Evolutionary conservation across 1,140 invertebrate genomes (phyloP).

Genomic region (Psilanteris sp.): DNA sequence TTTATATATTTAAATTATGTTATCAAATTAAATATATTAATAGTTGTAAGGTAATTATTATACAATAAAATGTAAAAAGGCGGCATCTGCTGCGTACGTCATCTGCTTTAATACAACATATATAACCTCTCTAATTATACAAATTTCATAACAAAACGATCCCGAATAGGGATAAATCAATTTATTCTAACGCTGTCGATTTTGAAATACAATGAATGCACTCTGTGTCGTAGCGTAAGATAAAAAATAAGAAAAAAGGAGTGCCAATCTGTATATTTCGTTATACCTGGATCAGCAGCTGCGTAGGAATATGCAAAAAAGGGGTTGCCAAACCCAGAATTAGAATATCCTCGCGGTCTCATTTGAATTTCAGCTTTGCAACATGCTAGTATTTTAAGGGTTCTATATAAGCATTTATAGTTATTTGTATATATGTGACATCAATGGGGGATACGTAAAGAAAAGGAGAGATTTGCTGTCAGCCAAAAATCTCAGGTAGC

Average conservation of each 20-base stretch:
- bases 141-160: no score
- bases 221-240: constrained; percentile 14
- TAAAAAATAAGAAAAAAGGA: constrained; percentile 44
- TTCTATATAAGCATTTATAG: constrained; percentile 47
- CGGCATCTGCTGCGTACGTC: no score
- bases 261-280: constrained; percentile 52
- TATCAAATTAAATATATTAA: no score
- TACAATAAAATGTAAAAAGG: no score
- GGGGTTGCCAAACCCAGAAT: constrained; percentile 76
- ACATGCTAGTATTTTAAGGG: constrained; percentile 60
- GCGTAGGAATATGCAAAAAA: constrained; percentile 78
- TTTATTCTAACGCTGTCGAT: constrained; percentile 61
- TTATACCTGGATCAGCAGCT: constrained; percentile 71
- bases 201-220: constrained; percentile 66
- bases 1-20: no score
- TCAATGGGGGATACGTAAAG: constrained; percentile 59
- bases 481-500: constrained; percentile 64
- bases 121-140: no score
- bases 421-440: constrained; percentile 60
- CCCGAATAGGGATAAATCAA: no score
- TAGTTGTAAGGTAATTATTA: no score
- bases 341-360: constrained; percentile 81
- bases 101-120: no score
- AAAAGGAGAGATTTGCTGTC: constrained; percentile 50
- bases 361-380: constrained; percentile 80